phyloP scores from a whole-genome alignment of 2,888 invertebrate species.

The Iphiclides podalirius region DNA sequence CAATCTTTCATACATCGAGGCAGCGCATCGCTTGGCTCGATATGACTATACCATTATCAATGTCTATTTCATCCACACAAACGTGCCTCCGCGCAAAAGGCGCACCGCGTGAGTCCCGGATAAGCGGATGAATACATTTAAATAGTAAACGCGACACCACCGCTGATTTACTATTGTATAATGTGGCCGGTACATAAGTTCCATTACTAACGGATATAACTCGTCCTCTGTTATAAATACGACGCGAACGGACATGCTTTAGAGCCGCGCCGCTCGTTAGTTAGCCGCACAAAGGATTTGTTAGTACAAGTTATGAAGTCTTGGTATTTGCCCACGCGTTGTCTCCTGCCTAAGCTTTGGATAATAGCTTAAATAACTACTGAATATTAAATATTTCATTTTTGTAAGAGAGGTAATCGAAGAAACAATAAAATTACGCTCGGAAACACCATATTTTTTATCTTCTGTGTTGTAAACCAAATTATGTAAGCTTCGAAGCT shows the following conservation, averaged over 20 bases:
- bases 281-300: slow-evolving; percentile 73
- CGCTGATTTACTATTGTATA: slow-evolving; percentile 71
- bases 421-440: no score
- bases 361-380: no score
- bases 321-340: slow-evolving; percentile 62
- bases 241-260: slow-evolving; percentile 67
- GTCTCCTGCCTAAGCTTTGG: slow-evolving; percentile 34
- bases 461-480: no score
- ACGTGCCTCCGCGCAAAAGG: slow-evolving; percentile 61
- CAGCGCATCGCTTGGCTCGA: slow-evolving; percentile 12
- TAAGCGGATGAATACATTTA: slow-evolving; percentile 79
- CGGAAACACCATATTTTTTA: no score
- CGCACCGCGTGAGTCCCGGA: slow-evolving; percentile 72
- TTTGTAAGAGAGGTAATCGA: no score
- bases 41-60: slow-evolving; percentile 65
- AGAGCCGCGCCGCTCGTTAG: slow-evolving; percentile 58
- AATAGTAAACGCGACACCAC: slow-evolving; percentile 76
- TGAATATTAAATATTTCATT: no score
- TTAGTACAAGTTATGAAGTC: slow-evolving; percentile 73
- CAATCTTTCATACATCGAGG: slow-evolving; percentile 18
- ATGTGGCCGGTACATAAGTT: slow-evolving; percentile 69
- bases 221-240: slow-evolving; percentile 70
- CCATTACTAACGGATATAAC: slow-evolving; percentile 72
- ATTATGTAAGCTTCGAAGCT: no score
- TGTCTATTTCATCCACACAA: slow-evolving; percentile 72